Evolutionary conservation across 2,888 invertebrate species (phyloP).

Genomic region (Dexiosoma caninum): DNA sequence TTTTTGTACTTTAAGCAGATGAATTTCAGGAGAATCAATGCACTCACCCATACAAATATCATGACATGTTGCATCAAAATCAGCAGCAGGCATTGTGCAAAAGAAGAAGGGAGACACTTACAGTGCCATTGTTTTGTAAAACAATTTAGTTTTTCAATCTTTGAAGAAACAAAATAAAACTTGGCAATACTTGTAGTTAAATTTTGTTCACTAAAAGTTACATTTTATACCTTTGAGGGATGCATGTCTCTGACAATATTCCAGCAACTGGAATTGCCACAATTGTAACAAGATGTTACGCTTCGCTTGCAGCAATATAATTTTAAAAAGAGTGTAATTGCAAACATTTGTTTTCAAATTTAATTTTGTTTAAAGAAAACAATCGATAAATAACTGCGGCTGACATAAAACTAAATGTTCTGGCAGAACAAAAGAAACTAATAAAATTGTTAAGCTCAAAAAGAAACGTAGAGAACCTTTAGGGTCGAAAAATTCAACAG

Average conservation of each 20-base stretch:
- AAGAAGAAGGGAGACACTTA: background rate
- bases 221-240: background rate
- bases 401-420: conserved; percentile 10
- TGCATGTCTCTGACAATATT: conserved; percentile 26
- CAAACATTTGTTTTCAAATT: conserved; percentile 1
- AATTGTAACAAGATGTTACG: conserved; percentile 9
- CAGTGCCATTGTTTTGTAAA: background rate
- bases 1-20: background rate
- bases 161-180: background rate
- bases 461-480: background rate
- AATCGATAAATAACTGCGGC: conserved; percentile 17
- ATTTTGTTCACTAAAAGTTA: background rate
- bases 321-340: background rate
- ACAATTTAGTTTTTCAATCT: conserved; percentile 6
- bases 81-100: background rate
- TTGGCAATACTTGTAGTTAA: background rate
- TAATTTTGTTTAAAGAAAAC: background rate
- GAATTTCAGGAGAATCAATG: background rate
- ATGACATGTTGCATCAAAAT: background rate
- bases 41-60: background rate
- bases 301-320: too few species aligned
- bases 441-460: background rate
- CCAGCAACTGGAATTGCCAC: conserved; percentile 2
- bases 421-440: background rate
- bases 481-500: background rate